Conservation (phyloP, 2,888 invertebrate genomes). For the Stomorhina lunata region DNA sequence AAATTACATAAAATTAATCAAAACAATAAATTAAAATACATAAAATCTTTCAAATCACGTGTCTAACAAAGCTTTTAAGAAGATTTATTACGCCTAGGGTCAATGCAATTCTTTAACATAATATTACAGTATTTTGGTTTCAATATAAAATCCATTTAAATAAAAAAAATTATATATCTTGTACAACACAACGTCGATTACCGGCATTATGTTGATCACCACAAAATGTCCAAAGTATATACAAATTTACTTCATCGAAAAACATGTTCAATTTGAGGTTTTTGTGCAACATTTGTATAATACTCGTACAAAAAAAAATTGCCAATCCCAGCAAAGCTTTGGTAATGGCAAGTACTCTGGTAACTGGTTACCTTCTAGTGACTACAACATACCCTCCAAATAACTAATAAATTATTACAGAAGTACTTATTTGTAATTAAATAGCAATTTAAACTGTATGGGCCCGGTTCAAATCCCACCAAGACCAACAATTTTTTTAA, state of each 20-base stretch:
- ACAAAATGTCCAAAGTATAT: conserved; percentile 6
- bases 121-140: conserved; percentile 1
- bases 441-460: no score
- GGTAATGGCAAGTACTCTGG: no score
- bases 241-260: not conserved
- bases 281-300: conserved; percentile 49
- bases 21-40: conserved; percentile 24
- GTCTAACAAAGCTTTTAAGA: not conserved
- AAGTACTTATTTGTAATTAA: no score
- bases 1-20: not conserved
- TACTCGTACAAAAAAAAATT: not conserved
- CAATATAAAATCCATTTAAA: conserved; percentile 36
- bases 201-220: conserved; percentile 31
- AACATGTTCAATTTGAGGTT: conserved; percentile 57
- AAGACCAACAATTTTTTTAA: no score
- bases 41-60: conserved; percentile 10
- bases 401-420: no score
- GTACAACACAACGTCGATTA: conserved; percentile 20
- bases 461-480: no score
- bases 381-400: no score
- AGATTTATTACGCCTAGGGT: not conserved
- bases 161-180: not conserved
- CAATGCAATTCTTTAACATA: not conserved
- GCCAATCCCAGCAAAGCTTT: no score
- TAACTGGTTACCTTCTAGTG: no score